Base-by-base conservation (phyloP, 2,797 vertebrate species). In the Poecilia gillii region DNA sequence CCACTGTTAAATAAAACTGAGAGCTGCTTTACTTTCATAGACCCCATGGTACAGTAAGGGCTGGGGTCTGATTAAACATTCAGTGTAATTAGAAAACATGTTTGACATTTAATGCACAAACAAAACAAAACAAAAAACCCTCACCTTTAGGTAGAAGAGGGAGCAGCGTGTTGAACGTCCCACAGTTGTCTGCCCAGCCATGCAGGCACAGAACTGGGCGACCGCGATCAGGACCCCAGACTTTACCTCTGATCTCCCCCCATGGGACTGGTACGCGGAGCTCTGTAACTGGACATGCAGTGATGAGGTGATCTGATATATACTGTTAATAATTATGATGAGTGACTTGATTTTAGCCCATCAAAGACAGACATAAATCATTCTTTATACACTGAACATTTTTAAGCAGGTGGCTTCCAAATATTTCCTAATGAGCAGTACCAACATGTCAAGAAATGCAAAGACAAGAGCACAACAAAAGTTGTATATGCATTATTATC, bases 151-250 rank as follows among this genome's bases (percentile, higher is more conserved):
- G 95, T 3, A 97, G 92, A 66, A 96, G 93, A 2, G 96, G 96
- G 78, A 97, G 92, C 28, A 98, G 92, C 14, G 71, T 94, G 79
- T 95, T 87, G 18, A 97, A 97, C 13, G 96, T 89, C 3, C 96
- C 96, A 31, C 95, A 93, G 76, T 97, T 96, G 87, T 97, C 96
- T 45, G 96, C 84, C 96, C 96, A 97, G 68, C 96, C 95, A 0
- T 96, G 96, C 80, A 97, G 89, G 81, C 96, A 97, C 20, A 97
- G 88, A 51, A 97, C 94, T 0, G 94, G 95, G 45, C 36, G 84
- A 0, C 96, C 97, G 0, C 95, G 81, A 0, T 87, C 87, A 75
- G 96, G 93, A 82, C 96, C 95, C 95, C 96, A 97, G 57, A 93
- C 73, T 85, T 96, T 94, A 74, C 95, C 95, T 78, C 91, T 93